Base-by-base conservation (phyloP, 1,140 invertebrate genomes). In the Psix sp. region DNA sequence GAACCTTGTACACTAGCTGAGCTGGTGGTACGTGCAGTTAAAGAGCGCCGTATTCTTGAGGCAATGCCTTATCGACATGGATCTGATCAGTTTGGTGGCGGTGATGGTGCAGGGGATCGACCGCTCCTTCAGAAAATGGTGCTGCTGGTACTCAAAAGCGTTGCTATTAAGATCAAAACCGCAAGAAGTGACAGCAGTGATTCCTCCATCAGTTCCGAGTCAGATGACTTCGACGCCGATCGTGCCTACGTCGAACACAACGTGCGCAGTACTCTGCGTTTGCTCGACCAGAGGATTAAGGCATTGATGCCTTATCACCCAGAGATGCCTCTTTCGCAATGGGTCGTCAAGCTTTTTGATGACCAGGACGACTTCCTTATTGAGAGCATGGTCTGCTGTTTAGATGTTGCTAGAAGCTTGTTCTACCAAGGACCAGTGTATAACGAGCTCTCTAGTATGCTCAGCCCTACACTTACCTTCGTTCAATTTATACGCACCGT, bases 301-400 rank as follows among this genome's bases (percentile, higher is more conserved):
- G 89, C 91, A 36, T 88, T 93, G 24, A 87, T 95, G 68, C 93
- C 94, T 46, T 96, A 94, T 81, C 94, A 96, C 86, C 95, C 94
- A 3, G 94, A 95, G 82, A 94, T 93, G 71, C 92, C 93, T 16
- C 90, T 96, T 45, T 94, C 94, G 5, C 94, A 95, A 84, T 95
- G 95, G 89, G 89, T 96, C 45, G 93, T 96, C 35, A 93, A 94
- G 80, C 86, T 97, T 33, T 96, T 97, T 80, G 91, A 92, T 71
- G 94, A 96, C 85, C 95, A 96, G 84, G 95, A 97, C 82, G 95
- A 97, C 82, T 94, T 94, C 73, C 82, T 97, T 45, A 93, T 96
- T 16, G 95, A 96, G 87, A 93, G 93, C n/a, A 95, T 97, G 94
- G 93, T 96, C 0, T 96, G 95, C 84, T 94, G 93, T 31, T 84